phyloP scores from a whole-genome alignment of 1,140 invertebrate species.

The Helicoverpa zea region DNA sequence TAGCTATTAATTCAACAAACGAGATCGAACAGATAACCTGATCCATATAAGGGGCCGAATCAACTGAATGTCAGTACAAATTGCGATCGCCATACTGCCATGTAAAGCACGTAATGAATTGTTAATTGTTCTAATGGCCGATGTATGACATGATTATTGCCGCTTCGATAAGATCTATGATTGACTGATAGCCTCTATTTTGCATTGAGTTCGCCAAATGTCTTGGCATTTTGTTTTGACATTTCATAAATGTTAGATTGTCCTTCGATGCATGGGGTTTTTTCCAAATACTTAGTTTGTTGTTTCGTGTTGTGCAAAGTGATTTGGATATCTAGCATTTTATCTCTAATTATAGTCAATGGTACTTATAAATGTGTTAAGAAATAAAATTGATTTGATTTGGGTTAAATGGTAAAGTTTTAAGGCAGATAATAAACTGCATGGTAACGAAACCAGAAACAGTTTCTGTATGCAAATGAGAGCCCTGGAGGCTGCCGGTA shows the following conservation, averaged over 20 bases:
- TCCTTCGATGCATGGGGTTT: neutral
- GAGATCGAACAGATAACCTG: slow-evolving; percentile 8
- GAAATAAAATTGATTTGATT: neutral
- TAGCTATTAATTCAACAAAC: slow-evolving; percentile 33
- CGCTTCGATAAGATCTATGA: slow-evolving; percentile 37
- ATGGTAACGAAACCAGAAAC: neutral
- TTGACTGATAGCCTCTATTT: slow-evolving; percentile 21
- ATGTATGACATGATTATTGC: slow-evolving; percentile 49
- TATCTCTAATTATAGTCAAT: no score
- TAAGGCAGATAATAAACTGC: neutral
- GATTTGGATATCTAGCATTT: neutral
- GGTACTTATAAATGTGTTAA: no score
- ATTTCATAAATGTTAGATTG: slow-evolving; percentile 12
- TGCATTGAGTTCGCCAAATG: slow-evolving; percentile 2
- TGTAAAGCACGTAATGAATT: slow-evolving; percentile 45
- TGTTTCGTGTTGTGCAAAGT: neutral
- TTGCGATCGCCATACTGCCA: slow-evolving; percentile 36
- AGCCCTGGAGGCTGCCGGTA: neutral
- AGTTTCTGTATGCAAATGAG: slow-evolving; percentile 31
- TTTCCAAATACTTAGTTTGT: neutral
- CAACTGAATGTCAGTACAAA: slow-evolving; percentile 43
- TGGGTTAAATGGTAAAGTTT: no score
- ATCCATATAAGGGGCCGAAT: slow-evolving; percentile 42
- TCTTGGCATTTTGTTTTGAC: slow-evolving; percentile 24
- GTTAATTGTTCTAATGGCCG: slow-evolving; percentile 45